Conservation (phyloP, 2,113 vertebrate genomes). For the Alexandromys fortis region DNA sequence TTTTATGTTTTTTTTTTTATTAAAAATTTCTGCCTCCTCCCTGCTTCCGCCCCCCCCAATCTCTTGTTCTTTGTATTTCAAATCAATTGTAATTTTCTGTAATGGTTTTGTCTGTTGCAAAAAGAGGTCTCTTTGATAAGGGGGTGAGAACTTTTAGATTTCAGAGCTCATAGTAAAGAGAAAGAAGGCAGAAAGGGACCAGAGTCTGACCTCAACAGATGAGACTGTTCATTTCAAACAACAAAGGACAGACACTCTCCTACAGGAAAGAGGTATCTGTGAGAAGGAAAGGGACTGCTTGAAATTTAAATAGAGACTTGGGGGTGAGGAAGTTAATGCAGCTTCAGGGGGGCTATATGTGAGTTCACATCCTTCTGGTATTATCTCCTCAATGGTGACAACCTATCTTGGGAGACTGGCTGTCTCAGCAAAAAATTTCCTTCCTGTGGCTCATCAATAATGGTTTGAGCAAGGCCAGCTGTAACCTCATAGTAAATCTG, state of each 20-base stretch:
- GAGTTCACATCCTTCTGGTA: neutral
- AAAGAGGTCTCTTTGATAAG: neutral
- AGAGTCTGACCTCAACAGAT: too few species aligned
- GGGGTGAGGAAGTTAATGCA: neutral
- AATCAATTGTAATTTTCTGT: neutral
- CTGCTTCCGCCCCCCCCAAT: neutral
- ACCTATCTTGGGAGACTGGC: neutral
- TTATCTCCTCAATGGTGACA: neutral
- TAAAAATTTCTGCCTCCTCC: too few species aligned
- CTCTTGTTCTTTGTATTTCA: neutral
- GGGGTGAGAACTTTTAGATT: neutral
- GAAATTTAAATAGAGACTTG: neutral
- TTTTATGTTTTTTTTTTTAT: too few species aligned
- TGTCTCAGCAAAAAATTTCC: neutral
- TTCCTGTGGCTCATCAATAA: neutral
- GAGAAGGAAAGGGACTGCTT: neutral
- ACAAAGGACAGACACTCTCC: neutral
- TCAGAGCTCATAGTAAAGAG: neutral
- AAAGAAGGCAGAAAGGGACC: neutral
- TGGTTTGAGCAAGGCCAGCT: neutral
- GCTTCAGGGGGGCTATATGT: neutral
- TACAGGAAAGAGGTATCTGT: neutral
- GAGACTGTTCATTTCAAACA: neutral
- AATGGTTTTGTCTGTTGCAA: neutral
- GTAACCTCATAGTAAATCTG: neutral